phyloP scores from a whole-genome alignment of 2,113 vertebrate genomes.

The Prunella fulvescens region DNA sequence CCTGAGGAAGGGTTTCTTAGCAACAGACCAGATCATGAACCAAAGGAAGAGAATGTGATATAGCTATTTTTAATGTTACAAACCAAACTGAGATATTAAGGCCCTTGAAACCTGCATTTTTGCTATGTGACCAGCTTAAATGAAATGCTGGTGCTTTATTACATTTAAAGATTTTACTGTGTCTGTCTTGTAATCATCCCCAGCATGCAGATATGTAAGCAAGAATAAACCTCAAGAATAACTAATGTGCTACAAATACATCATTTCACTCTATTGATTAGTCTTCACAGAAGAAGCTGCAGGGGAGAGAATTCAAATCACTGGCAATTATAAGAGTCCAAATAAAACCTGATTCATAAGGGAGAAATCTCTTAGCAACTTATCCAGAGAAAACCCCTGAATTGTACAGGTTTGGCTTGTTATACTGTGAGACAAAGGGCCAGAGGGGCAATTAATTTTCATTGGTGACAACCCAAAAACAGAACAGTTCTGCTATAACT shows the following conservation, averaged over 20 bases:
- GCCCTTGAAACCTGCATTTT: background rate
- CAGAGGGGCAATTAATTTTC: background rate
- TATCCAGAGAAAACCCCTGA: background rate
- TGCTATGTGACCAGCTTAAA: background rate
- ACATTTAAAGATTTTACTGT: background rate
- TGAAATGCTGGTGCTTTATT: background rate
- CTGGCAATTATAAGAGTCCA: background rate
- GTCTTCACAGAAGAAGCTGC: background rate
- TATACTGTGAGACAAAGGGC: background rate
- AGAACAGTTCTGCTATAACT: background rate
- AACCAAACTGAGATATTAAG: background rate
- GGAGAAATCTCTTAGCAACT: background rate
- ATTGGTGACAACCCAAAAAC: background rate
- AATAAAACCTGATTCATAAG: background rate
- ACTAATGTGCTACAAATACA: background rate
- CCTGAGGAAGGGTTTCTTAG: slow-evolving; percentile 47
- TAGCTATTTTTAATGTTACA: background rate
- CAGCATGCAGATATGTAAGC: background rate
- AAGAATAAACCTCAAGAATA: background rate
- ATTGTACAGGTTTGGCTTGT: background rate
- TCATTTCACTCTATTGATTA: background rate
- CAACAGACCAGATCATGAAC: slow-evolving; percentile 3
- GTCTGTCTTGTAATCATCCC: background rate
- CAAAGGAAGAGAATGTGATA: background rate
- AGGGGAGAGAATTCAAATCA: background rate